phyloP scores from a whole-genome alignment of 2,113 vertebrate genomes.

The Apteryx owenii region DNA sequence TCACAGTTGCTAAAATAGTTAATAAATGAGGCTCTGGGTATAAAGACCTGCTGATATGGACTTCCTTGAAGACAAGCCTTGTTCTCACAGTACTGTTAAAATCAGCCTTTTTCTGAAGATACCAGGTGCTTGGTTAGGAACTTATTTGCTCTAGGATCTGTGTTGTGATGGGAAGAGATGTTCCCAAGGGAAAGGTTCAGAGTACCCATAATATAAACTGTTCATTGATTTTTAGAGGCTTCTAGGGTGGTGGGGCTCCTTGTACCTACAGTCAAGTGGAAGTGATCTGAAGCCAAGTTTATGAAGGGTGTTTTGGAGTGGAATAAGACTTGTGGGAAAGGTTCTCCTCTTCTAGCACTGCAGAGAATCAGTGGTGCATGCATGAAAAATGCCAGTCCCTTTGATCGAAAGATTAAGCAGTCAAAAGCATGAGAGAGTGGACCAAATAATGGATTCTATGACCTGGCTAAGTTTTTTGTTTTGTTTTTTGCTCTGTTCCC shows the following conservation, averaged over 20 bases:
- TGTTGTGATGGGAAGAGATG: not conserved
- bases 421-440: not conserved
- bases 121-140: not conserved
- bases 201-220: rapidly evolving
- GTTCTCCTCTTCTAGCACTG: not conserved
- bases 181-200: not conserved
- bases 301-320: too few relatives aligned
- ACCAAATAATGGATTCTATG: not conserved
- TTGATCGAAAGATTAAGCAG: not conserved
- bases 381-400: not conserved
- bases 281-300: not conserved
- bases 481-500: not conserved
- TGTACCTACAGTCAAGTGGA: too few relatives aligned
- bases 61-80: not conserved
- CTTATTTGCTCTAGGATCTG: not conserved
- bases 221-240: not conserved
- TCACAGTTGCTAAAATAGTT: too few relatives aligned
- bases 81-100: not conserved
- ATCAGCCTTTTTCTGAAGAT: not conserved
- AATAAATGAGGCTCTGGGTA: not conserved
- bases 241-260: not conserved
- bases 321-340: not conserved
- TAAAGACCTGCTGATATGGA: not conserved
- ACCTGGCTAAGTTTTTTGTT: not conserved
- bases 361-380: not conserved